Conservation (phyloP, 1,140 invertebrate genomes). For the Ooceraea biroi region DNA sequence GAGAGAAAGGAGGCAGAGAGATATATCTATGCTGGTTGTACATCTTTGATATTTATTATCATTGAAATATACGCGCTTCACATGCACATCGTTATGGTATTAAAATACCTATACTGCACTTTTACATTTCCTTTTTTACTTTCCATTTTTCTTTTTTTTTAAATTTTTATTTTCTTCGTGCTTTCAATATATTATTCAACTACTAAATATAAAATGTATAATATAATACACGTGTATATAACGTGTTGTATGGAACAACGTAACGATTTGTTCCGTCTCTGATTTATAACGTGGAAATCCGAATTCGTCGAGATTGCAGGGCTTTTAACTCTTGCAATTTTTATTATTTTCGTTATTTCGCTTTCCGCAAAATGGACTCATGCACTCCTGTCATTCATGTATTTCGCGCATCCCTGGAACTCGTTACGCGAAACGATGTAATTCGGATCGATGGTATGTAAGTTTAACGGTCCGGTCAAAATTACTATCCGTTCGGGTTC, state of each 20-base stretch:
- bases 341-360: constrained; percentile 4
- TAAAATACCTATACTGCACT: background rate
- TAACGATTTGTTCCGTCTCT: background rate
- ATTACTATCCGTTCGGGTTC: background rate
- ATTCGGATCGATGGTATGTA: background rate
- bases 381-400: background rate
- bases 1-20: no score
- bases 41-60: background rate
- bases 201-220: background rate
- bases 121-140: background rate
- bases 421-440: background rate
- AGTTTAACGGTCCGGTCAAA: background rate
- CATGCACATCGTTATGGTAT: background rate
- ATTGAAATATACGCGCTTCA: background rate
- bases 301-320: background rate
- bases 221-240: background rate
- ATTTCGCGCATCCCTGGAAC: background rate
- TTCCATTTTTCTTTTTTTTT: no score
- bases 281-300: background rate
- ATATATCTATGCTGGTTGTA: background rate
- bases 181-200: background rate
- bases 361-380: background rate
- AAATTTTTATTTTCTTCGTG: no score
- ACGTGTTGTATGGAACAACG: background rate
- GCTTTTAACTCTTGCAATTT: constrained; percentile 27